Percentiles rank a stretch among this genome's conserved stretches.
Conservation (phyloP, 2,797 vertebrate species). For the Microctenopoma stevenorrisi region DNA sequence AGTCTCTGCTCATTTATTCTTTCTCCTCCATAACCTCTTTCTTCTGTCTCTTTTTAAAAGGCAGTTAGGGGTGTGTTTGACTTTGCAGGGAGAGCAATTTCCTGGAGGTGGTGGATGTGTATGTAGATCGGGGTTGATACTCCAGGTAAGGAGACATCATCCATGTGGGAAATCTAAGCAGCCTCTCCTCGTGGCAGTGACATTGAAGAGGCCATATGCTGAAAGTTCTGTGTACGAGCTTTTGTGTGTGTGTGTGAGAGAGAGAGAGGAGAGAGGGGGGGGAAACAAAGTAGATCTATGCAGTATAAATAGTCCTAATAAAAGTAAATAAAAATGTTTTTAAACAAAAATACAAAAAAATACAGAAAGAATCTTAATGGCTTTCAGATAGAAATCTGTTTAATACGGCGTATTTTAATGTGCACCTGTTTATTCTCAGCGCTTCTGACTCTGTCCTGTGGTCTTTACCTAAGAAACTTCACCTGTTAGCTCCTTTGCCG, state of each 20-base stretch:
- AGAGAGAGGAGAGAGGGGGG: conserved; percentile 16
- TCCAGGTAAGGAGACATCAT: conserved; percentile 82
- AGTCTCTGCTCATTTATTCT: conserved; percentile 76
- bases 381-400: neutral
- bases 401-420: neutral
- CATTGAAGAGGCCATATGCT: conserved; percentile 82
- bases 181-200: conserved; percentile 76
- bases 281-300: conserved; percentile 10
- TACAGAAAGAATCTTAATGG: neutral
- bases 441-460: neutral
- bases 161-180: conserved; percentile 83
- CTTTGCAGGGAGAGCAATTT: conserved; percentile 82
- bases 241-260: conserved; percentile 28
- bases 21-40: conserved; percentile 62
- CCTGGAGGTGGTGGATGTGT: conserved; percentile 78
- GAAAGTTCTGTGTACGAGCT: conserved; percentile 51
- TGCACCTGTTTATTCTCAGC: neutral
- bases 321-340: neutral
- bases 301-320: neutral
- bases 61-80: conserved; percentile 82
- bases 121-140: conserved; percentile 81
- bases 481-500: too few relatives aligned
- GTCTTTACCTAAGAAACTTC: neutral
- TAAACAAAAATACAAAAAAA: neutral
- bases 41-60: conserved; percentile 79